These are phyloP conservation scores for Barypeithes pellucidus DNA, from an alignment of 2,888 invertebrate genomes.

Conservation along the genomic window DNA sequence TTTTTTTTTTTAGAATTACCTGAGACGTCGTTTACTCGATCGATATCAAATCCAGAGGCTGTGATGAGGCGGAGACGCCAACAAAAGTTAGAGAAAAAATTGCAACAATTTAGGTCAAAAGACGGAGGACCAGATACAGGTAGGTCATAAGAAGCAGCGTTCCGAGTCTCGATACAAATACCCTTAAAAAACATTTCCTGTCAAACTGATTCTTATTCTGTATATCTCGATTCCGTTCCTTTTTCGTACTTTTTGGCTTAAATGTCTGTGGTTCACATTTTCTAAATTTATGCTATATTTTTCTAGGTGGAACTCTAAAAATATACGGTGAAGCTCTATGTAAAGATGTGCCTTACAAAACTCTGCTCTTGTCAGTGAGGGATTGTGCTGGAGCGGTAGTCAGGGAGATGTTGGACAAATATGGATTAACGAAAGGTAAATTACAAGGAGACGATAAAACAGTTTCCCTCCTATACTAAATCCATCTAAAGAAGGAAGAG, in stretches of 20 bases:
- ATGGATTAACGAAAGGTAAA: slow-evolving; percentile 84
- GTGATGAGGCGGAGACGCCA: slow-evolving; percentile 98
- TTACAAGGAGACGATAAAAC: neutral
- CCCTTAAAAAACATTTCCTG: no score
- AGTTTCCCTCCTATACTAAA: no score
- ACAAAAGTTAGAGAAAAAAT: slow-evolving; percentile 91
- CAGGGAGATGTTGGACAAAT: slow-evolving; percentile 97
- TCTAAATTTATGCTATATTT: slow-evolving; percentile 38
- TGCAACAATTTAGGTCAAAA: slow-evolving; percentile 95
- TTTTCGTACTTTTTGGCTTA: no score
- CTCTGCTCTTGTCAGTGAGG: slow-evolving; percentile 91
- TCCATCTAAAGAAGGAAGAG: no score
- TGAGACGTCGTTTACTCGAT: slow-evolving; percentile 98
- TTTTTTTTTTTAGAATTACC: slow-evolving; percentile 83
- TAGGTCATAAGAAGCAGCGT: slow-evolving; percentile 59
- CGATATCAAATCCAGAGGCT: slow-evolving; percentile 99
- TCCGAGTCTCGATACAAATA: no score
- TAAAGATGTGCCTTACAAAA: slow-evolving; percentile 98
- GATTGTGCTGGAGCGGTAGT: slow-evolving; percentile 96
- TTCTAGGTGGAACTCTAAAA: slow-evolving; percentile 86
- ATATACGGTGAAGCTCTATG: slow-evolving; percentile 98
- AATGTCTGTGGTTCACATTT: no score
- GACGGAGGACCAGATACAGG: slow-evolving; percentile 96
- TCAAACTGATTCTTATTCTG: no score
- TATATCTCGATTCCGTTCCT: no score